Percentiles rank a stretch among this genome's conserved stretches.
Conservation (phyloP, 2,113 vertebrate species). For the Dasyprocta punctata region DNA sequence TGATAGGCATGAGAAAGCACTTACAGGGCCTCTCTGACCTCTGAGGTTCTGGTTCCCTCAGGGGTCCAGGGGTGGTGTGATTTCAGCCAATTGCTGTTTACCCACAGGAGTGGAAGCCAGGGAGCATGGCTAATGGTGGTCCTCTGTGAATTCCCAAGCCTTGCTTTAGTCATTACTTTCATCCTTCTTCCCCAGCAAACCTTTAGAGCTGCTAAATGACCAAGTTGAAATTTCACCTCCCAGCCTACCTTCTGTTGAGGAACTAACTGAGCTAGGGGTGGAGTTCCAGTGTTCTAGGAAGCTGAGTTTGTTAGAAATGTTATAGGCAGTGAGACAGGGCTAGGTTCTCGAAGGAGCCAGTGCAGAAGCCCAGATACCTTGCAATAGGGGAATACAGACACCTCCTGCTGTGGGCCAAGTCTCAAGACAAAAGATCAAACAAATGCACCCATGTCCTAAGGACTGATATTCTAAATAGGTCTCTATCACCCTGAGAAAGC, state of each 20-base stretch:
- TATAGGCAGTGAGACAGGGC: no score
- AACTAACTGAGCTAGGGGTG: background rate
- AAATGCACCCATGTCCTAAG: no score
- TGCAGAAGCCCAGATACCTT: no score
- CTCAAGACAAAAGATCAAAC: no score
- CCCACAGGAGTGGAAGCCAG: background rate
- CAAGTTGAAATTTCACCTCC: background rate
- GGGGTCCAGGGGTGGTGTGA: background rate
- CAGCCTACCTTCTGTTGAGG: background rate
- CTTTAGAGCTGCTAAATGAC: background rate
- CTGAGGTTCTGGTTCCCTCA: background rate
- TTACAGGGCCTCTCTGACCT: background rate
- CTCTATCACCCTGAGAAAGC: no score
- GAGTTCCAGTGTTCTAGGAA: no score
- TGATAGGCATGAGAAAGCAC: constrained; percentile 63
- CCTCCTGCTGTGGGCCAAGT: no score
- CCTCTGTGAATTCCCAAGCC: background rate
- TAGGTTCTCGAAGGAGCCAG: no score
- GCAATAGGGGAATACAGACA: no score
- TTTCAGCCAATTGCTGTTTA: background rate
- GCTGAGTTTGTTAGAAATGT: no score
- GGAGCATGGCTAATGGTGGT: constrained; percentile 43
- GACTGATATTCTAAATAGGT: no score
- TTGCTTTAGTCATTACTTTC: constrained; percentile 13
- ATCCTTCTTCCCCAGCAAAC: background rate